Evolutionary conservation across 2,888 invertebrate species (phyloP), one percentile per base, ranked within the genome.

Genomic region (Andrena bicolor): DNA sequence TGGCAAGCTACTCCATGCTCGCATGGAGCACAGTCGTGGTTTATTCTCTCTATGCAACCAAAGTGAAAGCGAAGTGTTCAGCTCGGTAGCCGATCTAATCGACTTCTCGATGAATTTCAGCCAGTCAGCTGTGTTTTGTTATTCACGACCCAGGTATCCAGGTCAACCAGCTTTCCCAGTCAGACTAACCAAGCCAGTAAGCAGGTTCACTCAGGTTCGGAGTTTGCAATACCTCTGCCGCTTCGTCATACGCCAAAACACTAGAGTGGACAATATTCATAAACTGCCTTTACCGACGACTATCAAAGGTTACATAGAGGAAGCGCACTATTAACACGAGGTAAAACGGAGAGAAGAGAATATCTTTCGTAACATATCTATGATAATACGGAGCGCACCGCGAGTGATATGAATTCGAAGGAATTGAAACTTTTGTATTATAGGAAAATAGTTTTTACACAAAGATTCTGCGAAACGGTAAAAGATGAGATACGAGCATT

Each of bases 141-240:
- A 96, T 91, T 96, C 97, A 0, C 95, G 96, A 87, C 96, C 96
- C 30, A 94, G 96, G 76, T 95, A 96, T 83, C 96, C 96, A 56
- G 95, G 96, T 87, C 95, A 96, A 85, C 96, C 96, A 13, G 96
- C 96, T 77, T 96, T 96, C 94, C 97, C 97, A 6, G 97, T 97
- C 30, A 95, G 97, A 79, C 94, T 97, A 41, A 96, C 96, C 30
- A 96, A 96, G 91, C 97, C 97, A 7, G 95, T 97, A 41, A 97
- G 97, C 73, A 95, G 97, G 74, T 97, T 97, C 90, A 96, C 96
- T 32, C 96, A 96, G 93, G 96, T 96, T 81, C 95, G 96, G 83
- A 96, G 96, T 53, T 94, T 97, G 87, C 96, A 97, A 93, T 96
- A 97, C 94, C 94, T 97, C 69, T 96, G 97, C 90, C 95, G 97